Evolutionary conservation across 1,140 invertebrate genomes (phyloP), one percentile per base, ranked within the genome.

Genomic region (Drosophila hydei): DNA sequence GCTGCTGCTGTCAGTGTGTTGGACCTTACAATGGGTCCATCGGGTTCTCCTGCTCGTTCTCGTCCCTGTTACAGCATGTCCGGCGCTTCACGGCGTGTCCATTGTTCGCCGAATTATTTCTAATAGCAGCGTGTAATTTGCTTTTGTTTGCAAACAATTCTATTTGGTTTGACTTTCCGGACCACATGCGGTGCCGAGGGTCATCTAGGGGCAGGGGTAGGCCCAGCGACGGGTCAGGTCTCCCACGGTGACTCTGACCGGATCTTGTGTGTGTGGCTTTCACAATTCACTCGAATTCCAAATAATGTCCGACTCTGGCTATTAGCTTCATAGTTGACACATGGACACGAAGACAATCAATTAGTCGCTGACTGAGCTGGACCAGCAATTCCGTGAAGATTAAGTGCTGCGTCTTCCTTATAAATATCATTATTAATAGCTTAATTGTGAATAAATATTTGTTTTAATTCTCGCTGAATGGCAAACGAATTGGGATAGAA

Each of bases 91-190:
- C 65, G 71, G 64, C 60, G 72, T 65, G 79, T 67, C 79, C 78
- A 78, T 87, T 87, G 83, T 87, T 87, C 75, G 67, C 52, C 67
- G 71, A 64, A 79, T 70, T 75, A 72, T 79, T 87, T 81, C 83
- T 87, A 87, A 87, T 87, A 88, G 81, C 83, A 81, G 80, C 74
- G 60, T 87, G 81, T 87, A 81, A 87, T 81, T 87, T 87, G 83
- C 59, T 70, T 88, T 88, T 88, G 81, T 85, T 87, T 88, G 81
- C 74, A 79, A 88, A 87, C 81, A 87, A 87, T 88, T 87, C 83
- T 87, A 87, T 87, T 87, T 87, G 81, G 81, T 72, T 80, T 77
- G 83, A 88, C 62, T 88, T 63, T 56, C 45, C 38, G 56, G 81
- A 83, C 81, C 81, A 75, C 81, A 88, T 81, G 78, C 83, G 16